These are phyloP conservation scores for Procambarus clarkii DNA, from an alignment of 1,140 invertebrate species.

Conservation along the genomic window DNA sequence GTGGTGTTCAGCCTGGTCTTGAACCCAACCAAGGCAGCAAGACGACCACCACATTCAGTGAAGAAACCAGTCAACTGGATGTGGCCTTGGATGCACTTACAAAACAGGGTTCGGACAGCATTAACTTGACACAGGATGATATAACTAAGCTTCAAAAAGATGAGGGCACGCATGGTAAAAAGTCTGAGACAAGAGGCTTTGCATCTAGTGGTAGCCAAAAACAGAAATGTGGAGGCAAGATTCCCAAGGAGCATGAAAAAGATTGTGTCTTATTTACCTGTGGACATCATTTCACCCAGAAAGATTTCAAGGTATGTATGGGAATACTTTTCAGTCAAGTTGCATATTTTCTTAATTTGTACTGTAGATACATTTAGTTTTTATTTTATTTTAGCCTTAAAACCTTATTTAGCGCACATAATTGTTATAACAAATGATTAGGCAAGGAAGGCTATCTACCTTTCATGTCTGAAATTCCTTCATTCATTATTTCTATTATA, in stretches of 20 bases:
- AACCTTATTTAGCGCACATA: background rate
- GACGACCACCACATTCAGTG: background rate
- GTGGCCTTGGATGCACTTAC: conserved; percentile 37
- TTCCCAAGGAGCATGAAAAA: conserved; percentile 45
- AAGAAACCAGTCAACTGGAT: conserved; percentile 39
- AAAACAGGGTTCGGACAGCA: conserved; percentile 44
- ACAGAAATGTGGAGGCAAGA: conserved; percentile 19
- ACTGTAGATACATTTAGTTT: background rate
- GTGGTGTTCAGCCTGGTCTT: conserved; percentile 13
- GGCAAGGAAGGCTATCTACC: too few relatives aligned
- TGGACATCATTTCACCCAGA: conserved; percentile 67
- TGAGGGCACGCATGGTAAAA: conserved; percentile 20
- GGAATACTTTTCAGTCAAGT: background rate
- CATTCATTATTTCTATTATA: too few relatives aligned
- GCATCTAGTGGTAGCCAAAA: conserved; percentile 27
- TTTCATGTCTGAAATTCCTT: too few relatives aligned
- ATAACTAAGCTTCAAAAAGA: conserved; percentile 28
- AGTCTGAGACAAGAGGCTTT: conserved; percentile 32
- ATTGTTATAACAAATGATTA: too few relatives aligned
- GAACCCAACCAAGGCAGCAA: conserved; percentile 7
- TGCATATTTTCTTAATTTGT: background rate
- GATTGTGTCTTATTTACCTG: conserved; percentile 69
- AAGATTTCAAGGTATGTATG: conserved; percentile 60
- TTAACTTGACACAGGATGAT: conserved; percentile 49
- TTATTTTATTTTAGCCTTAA: background rate